phyloP scores from a whole-genome alignment of 2,888 invertebrate genomes.

The Apamea monoglypha region DNA sequence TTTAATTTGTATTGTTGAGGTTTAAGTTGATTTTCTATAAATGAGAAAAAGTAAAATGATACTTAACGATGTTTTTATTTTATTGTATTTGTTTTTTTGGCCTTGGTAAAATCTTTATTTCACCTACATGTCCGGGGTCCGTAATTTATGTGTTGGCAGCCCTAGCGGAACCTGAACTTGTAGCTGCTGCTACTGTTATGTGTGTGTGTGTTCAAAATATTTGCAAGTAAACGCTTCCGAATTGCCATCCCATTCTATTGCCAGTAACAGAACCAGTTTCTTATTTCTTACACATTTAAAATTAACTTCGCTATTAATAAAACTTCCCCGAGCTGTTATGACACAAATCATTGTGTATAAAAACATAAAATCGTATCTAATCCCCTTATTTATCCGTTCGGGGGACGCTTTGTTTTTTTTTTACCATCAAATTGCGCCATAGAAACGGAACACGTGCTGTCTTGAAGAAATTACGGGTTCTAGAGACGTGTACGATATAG shows the following conservation, averaged over 20 bases:
- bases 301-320: conserved; percentile 57
- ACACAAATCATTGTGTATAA: conserved; percentile 64
- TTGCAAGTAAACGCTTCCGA: neutral
- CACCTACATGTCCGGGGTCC: too few relatives aligned
- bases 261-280: conserved; percentile 37
- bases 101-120: too few relatives aligned
- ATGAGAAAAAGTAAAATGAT: neutral
- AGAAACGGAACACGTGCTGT: conserved; percentile 85
- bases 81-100: neutral
- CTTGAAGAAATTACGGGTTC: conserved; percentile 81
- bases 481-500: conserved; percentile 73
- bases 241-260: neutral
- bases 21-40: too few relatives aligned
- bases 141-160: too few relatives aligned
- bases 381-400: conserved; percentile 65
- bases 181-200: too few relatives aligned
- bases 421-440: conserved; percentile 79
- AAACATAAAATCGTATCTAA: conserved; percentile 62
- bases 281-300: conserved; percentile 37
- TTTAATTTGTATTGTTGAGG: neutral
- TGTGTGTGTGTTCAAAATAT: neutral
- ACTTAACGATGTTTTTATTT: neutral
- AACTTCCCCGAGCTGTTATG: conserved; percentile 59
- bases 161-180: too few relatives aligned
- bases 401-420: conserved; percentile 77